Evolutionary conservation across 2,888 invertebrate genomes (phyloP), one percentile per base, ranked within the genome.

Genomic region (Andrena praecox): DNA sequence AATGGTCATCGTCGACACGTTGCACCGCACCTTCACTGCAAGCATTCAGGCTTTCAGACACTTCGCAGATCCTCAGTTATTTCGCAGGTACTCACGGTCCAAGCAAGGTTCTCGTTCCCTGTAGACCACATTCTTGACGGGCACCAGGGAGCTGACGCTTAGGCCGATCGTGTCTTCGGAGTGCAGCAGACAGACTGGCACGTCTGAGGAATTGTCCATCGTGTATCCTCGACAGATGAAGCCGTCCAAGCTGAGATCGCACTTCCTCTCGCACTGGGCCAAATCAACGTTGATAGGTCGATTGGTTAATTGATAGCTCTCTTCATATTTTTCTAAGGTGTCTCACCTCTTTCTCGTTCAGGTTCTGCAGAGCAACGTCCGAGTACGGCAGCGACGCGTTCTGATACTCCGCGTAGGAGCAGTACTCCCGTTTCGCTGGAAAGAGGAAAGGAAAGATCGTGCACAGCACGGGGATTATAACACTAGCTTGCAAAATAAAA

Each of bases 61-160:
- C 35, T 54, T 73, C 59, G 3, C 48, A 31, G 50, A 31, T 2
- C 1, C 7, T 31, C n/a, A 16, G 10, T 27, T 27, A 35, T 5
- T 50, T 16, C 10, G n/a, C 7, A 10, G 20, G 20, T 73, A 94
- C 96, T 95, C 94, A 98, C 98, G 96, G 93, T 98, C 97, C 48
- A 98, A 95, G 92, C 98, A 98, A 82, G 96, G 96, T 64, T 97
- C 97, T 87, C 97, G 96, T 88, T 98, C 96, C 91, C 96, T 97
- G 93, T 98, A 98, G 54, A 96, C 95, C 8, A 96, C 96, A 42
- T 95, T 95, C 0, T 95, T 93, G 35, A 95, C 94, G 52, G 95
- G 93, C 42, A 95, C 94, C 78, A 98, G 93, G 67, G 96, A 95
- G 94, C 96, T 96, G 0, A 97, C 97, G 76, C 98, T 97, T 66